Evolutionary conservation across 2,113 vertebrate genomes (phyloP).

Genomic region (Heterocephalus glaber): DNA sequence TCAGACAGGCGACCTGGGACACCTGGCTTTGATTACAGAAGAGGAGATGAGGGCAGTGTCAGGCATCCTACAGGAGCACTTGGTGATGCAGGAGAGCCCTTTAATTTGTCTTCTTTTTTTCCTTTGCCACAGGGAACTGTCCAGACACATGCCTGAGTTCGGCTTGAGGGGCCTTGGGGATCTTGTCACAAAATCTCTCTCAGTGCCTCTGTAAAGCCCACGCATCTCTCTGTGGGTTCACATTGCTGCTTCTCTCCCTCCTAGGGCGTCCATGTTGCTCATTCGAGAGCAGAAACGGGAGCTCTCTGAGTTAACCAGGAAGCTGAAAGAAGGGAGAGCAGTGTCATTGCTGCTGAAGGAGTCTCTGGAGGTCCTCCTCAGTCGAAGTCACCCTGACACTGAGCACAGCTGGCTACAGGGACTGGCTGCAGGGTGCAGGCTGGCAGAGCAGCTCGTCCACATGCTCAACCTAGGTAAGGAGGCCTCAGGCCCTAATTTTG

Average conservation of each 20-base stretch:
- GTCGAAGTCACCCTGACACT: no score
- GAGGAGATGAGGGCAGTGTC: neutral
- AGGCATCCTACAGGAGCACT: neutral
- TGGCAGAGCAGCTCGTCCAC: no score
- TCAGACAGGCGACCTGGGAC: no score
- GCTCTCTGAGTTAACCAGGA: neutral
- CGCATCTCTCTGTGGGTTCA: neutral
- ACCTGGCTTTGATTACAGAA: neutral
- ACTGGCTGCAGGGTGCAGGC: neutral
- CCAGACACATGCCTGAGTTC: neutral
- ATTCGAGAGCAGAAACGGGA: neutral
- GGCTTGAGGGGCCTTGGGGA: neutral
- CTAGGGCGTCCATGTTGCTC: neutral
- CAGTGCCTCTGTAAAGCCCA: neutral
- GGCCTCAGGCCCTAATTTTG: neutral
- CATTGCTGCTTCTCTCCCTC: no score
- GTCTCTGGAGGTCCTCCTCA: neutral
- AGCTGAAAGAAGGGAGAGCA: neutral
- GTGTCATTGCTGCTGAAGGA: no score
- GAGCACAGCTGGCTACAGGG: neutral
- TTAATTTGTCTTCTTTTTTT: no score
- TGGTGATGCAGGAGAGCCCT: fast-evolving
- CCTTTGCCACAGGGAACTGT: no score
- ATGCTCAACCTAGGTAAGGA: neutral
- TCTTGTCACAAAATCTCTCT: neutral